Evolutionary conservation across 2,797 vertebrate genomes (phyloP), one percentile per base, ranked within the genome.

Genomic region (Champsocephalus esox): DNA sequence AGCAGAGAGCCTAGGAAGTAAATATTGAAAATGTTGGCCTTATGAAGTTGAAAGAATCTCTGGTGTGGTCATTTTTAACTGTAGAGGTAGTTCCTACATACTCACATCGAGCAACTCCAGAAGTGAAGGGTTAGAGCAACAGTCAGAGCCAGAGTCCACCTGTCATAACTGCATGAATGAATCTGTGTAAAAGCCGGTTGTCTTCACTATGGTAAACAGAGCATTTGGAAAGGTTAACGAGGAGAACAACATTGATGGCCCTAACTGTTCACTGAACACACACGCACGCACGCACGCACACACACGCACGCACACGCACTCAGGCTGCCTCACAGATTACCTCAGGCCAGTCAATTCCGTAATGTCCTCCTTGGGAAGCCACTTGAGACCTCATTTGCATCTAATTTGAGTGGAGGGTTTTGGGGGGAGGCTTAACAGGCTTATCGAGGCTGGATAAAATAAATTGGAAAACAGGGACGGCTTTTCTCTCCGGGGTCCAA

Each of bases 371-470:
- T 90, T 80, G 87, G 89, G 85, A 92, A 90, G 80, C 88, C 92
- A 91, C 92, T 93, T 84, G 89, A 92, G 88, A 89, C 77, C 89
- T 93, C 86, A 93, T 93, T 93, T 93, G 91, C 92, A 93, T 93
- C 88, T 93, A 89, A 92, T 93, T 92, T 93, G 87, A 90, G 91
- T 86, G 89, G 81, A 92, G 90, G 79, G 72, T 75, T 85, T 86
- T 70, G 32, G 66, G 75, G 61, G 78, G 76, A 49, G 80, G 74
- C 85, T 91, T 87, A 88, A 83, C 85, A 71, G 87, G 82, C 86
- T 90, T 86, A 92, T 90, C 74, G 63, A 89, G 74, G 79, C 70
- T 48, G 69, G 75, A 58, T 43, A 82, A 88, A 91, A 86, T 84
- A 82, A 88, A 89, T 86, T 85, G 75, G 82, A 81, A 90, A 82